These are phyloP conservation scores for Muraenolepis orangiensis DNA, from an alignment of 2,797 vertebrate genomes.

Conservation along the genomic window DNA sequence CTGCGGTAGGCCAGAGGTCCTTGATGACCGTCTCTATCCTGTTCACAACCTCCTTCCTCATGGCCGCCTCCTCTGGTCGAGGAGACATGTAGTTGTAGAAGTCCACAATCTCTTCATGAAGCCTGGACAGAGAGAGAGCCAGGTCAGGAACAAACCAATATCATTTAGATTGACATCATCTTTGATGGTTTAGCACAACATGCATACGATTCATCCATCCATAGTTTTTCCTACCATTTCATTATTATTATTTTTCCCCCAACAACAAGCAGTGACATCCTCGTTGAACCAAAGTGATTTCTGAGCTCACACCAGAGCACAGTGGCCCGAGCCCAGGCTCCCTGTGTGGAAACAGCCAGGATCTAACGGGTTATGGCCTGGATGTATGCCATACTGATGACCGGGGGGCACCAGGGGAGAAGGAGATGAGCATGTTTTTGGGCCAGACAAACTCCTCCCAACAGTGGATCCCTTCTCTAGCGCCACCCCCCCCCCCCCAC, in stretches of 20 bases:
- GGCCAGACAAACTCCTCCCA: constrained; percentile 26
- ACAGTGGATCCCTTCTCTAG: constrained; percentile 54
- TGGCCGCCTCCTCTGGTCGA: constrained; percentile 91
- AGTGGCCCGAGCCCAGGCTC: background rate
- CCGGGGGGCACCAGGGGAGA: background rate
- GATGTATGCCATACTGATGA: background rate
- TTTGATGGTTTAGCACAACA: background rate
- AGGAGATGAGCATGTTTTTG: background rate
- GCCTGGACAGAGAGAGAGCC: constrained; percentile 63
- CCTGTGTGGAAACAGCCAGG: background rate
- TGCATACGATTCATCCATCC: no score
- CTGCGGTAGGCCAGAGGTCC: constrained; percentile 93
- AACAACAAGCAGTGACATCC: background rate
- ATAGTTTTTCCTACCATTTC: no score
- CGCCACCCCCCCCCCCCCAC: constrained; percentile 17
- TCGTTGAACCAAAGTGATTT: background rate
- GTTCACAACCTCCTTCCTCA: constrained; percentile 95
- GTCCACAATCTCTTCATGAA: constrained; percentile 96
- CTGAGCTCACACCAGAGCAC: background rate
- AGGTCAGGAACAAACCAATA: background rate
- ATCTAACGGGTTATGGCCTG: background rate
- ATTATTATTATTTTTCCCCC: no score
- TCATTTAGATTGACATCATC: background rate
- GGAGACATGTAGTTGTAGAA: constrained; percentile 99
- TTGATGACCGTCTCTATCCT: constrained; percentile 94